These are phyloP conservation scores for Oryzias javanicus DNA, from an alignment of 2,113 vertebrate genomes.

Conservation along the genomic window DNA sequence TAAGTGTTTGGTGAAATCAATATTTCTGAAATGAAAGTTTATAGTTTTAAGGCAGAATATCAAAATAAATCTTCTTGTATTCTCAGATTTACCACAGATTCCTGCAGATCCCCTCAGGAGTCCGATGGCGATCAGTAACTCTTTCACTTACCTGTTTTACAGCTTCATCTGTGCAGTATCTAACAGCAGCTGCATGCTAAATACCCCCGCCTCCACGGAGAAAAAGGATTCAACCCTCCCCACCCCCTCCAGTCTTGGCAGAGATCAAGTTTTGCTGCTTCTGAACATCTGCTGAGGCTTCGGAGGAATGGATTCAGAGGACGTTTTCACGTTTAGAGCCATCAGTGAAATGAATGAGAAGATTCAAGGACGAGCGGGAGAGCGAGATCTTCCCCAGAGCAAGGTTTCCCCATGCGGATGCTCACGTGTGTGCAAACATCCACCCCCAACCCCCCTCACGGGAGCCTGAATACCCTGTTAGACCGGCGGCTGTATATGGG, in stretches of 20 bases:
- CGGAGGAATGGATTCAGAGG: background rate
- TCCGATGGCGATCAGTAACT: background rate
- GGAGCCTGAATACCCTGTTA: slow-evolving; percentile 23
- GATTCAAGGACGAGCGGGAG: slow-evolving; percentile 50
- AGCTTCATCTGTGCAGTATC: background rate
- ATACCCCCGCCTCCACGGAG: background rate
- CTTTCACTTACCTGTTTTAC: background rate
- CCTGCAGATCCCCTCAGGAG: background rate
- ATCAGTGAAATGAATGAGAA: slow-evolving; percentile 31
- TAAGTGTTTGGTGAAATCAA: no score
- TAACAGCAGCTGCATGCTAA: background rate
- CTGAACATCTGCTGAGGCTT: background rate
- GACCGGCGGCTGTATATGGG: slow-evolving; percentile 2
- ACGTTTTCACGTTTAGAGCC: slow-evolving; percentile 11
- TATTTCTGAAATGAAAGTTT: no score
- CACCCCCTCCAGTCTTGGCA: background rate
- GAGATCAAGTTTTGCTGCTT: background rate
- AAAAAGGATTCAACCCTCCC: background rate
- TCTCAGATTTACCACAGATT: no score
- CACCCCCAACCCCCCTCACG: slow-evolving; percentile 23
- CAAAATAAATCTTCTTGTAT: no score
- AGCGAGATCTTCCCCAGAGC: slow-evolving; percentile 45
- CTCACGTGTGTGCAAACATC: slow-evolving; percentile 8
- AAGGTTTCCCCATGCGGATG: slow-evolving; percentile 35
- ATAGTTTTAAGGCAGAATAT: no score